A percentile compares a stretch with the other conserved stretches of the same genome.
These are phyloP conservation scores for Microplitis manilae DNA, from an alignment of 2,888 invertebrate genomes.

Conservation along the genomic window DNA sequence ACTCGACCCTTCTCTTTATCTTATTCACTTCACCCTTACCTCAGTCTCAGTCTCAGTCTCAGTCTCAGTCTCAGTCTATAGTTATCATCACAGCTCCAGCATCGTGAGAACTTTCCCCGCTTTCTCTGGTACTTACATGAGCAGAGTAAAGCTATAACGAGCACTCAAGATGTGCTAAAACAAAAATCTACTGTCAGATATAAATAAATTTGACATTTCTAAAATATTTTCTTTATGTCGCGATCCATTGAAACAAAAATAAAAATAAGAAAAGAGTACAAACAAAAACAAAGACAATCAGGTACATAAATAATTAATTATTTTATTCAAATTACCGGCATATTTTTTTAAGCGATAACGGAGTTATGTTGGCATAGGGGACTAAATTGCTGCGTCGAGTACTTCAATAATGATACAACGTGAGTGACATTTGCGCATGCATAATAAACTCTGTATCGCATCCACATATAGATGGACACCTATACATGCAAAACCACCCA, in stretches of 20 bases:
- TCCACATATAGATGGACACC: background rate
- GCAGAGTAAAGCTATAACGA: constrained; percentile 7
- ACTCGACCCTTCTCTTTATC: constrained; percentile 42
- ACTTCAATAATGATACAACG: constrained; percentile 14
- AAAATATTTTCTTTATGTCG: background rate
- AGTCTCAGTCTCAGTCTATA: background rate
- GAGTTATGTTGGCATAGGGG: constrained; percentile 11
- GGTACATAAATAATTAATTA: background rate
- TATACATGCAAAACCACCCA: background rate
- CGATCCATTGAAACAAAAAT: background rate
- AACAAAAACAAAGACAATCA: too few species aligned
- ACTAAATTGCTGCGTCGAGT: constrained; percentile 14
- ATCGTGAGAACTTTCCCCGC: constrained; percentile 47
- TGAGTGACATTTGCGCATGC: constrained; percentile 29
- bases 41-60: background rate
- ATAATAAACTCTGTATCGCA: constrained; percentile 23
- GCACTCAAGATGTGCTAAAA: constrained; percentile 3
- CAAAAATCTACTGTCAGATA: background rate
- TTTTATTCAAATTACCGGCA: background rate
- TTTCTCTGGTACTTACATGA: constrained; percentile 35
- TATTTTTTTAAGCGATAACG: background rate
- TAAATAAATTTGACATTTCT: background rate
- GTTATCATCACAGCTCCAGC: constrained; percentile 20
- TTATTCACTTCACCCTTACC: background rate
- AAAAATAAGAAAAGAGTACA: too few species aligned